These are phyloP conservation scores for Lithophane leautieri DNA, from an alignment of 2,888 invertebrate species.

Conservation along the genomic window DNA sequence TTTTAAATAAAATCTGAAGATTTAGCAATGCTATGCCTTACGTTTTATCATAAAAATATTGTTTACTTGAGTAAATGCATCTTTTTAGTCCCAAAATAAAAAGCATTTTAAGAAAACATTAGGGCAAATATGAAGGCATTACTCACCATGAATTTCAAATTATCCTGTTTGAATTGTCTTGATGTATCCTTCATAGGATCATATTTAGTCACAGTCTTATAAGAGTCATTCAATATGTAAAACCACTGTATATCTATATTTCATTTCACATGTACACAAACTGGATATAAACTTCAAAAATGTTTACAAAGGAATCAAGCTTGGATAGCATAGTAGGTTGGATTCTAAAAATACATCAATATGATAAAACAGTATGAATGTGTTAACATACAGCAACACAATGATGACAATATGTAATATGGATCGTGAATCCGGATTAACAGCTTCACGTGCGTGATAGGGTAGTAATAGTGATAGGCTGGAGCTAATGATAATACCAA, in stretches of 20 bases:
- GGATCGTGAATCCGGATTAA: conserved; percentile 83
- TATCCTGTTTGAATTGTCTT: conserved; percentile 71
- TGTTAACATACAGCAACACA: conserved; percentile 85
- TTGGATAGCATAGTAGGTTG: conserved; percentile 81
- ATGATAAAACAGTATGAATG: conserved; percentile 88
- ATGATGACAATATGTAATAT: conserved; percentile 82
- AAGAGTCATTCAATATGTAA: conserved; percentile 66
- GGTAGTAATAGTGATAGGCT: conserved; percentile 64
- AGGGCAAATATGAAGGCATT: conserved; percentile 18
- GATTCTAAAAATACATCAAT: conserved; percentile 88
- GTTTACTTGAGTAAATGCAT: not conserved
- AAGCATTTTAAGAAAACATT: conserved; percentile 14
- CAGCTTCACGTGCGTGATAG: conserved; percentile 73
- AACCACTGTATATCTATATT: conserved; percentile 66
- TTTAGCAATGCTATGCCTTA: not conserved
- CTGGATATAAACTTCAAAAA: conserved; percentile 72
- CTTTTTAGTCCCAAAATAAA: not conserved
- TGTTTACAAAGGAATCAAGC: conserved; percentile 86
- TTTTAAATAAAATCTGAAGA: not conserved
- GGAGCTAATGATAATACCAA: conserved; percentile 63
- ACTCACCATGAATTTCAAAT: conserved; percentile 85
- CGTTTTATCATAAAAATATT: not conserved
- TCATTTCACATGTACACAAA: conserved; percentile 67
- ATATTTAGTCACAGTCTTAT: conserved; percentile 73
- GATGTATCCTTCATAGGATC: conserved; percentile 77